Base-by-base conservation (phyloP, 2,113 vertebrate genomes). In the Stercorarius parasiticus region DNA sequence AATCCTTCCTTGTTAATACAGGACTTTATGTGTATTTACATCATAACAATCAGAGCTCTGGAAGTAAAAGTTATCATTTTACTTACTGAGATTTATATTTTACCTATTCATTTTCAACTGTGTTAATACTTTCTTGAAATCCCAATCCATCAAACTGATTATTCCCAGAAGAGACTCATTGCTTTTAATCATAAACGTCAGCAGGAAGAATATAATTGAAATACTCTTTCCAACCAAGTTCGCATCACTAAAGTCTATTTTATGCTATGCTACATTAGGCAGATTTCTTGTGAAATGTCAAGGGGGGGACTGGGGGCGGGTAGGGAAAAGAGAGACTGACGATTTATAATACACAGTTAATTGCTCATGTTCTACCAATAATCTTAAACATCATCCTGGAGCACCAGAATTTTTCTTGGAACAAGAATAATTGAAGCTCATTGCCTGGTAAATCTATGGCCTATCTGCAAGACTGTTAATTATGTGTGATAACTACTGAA, bases 21-120 rank as follows among this genome's bases (percentile, higher is more conserved):
- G 52, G 76, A 53, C 18, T 61, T 91, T 71, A 83, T 58, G 38
- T 77, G 40, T 66, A 65, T 53, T 93, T 90, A 67, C 26, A 94
- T 82, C 65, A 70, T 45, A 94, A 53, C 13, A 90, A 66, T 80
- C 86, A 87, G 56, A 90, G 42, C 14, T 77, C 43, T 79, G 47
- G 14, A 95, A 87, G 53, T 50, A 93, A 56, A 96, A 92, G 71
- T 79, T 83, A 92, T 38, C 40, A 72, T 91, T 97, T 93, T 66
- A 56, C 66, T 43, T 91, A 61, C 43, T 67, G 65, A 94, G 85
- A 81, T 88, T 94, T 94, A 65, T 90, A 87, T 86, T 72, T 94
- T 91, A 88, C 82, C 65, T 94, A 47, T 89, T 95, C 78, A 90
- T 97, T 96, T 94, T 94, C 95, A 83, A 56, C 59, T 67, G 38